Evolutionary conservation across 2,113 vertebrate species (phyloP).

Genomic region (Nibea coibor): DNA sequence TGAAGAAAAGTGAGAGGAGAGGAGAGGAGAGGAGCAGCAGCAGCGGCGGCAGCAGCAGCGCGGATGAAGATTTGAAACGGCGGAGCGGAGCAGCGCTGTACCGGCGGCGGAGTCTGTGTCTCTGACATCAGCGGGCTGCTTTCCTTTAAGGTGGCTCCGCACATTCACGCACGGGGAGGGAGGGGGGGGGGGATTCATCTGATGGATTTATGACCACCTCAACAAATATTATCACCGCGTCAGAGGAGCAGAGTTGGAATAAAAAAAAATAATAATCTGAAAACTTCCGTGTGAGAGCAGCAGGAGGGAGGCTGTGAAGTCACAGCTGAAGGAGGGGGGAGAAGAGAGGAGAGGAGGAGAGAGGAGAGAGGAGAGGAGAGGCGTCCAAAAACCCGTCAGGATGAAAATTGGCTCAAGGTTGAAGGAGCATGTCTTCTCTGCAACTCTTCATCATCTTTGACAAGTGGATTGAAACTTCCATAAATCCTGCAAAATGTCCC

Average conservation of each 20-base stretch:
- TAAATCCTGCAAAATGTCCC: neutral
- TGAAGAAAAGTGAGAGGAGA: constrained; percentile 69
- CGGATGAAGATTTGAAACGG: constrained; percentile 61
- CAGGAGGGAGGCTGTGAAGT: constrained; percentile 7
- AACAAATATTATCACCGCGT: neutral
- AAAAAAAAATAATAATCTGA: neutral
- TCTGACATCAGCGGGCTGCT: constrained; percentile 68
- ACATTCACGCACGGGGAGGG: constrained; percentile 6
- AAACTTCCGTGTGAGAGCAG: constrained; percentile 47
- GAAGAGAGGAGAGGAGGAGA: neutral
- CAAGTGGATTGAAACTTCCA: neutral
- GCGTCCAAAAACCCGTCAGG: constrained; percentile 4
- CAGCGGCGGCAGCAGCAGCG: constrained; percentile 33
- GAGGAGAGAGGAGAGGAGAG: neutral
- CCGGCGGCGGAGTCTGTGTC: constrained; percentile 53
- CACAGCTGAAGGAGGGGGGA: neutral
- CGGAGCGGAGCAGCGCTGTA: constrained; percentile 54
- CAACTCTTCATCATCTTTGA: neutral
- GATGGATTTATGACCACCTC: neutral
- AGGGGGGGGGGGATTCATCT: neutral
- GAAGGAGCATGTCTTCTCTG: neutral
- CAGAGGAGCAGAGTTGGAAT: neutral
- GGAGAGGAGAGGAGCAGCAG: constrained; percentile 33
- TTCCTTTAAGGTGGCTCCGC: constrained; percentile 64
- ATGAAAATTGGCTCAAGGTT: constrained; percentile 22